Base-by-base conservation (phyloP, 2,113 vertebrate genomes). In the Percina caprodes region DNA sequence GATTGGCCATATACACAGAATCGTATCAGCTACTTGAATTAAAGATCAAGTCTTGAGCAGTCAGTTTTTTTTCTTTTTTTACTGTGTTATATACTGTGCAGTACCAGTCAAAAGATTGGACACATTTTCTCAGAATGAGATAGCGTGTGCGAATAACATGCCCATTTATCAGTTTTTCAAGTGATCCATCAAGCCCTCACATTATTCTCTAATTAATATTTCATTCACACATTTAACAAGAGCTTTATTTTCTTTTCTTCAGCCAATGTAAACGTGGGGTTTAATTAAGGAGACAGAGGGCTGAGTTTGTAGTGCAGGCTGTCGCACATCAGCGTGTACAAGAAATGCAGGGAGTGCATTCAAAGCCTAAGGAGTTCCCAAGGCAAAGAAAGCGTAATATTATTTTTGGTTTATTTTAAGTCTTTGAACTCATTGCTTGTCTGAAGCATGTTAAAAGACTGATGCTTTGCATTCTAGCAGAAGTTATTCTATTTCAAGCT, bases 1-100 rank as follows among this genome's bases (percentile, higher is more conserved):
- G 67, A 80, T 63, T 56, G 58, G 11, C 39, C 39, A 30, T 19
- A 56, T 56, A 83, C 66, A 21, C 61, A 73, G 73, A 72, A 88
- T 21, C 79, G 54, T 69, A 83, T 74, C 70, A 56, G 13, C 69
- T 33, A 5, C 56, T 51, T 65, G 24, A 75, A 67, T 73, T 75
- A 51, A 80, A 83, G 61, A 26, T 39, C 6, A 21, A 33, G 21
- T 74, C 74, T 26, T 30, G 5, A 46, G 58, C 56, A 16, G 23
- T 51, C 30, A 30, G 4, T 65, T 9, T 39, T 39, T 30, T 30
- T 30, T 30, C 3, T 35, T 35, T 35, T 8, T 8, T 8, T 35
- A 39, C 39, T 39, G 9, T 39, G 39, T 39, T 10, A 39, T 39
- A 11, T 42, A 42, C 39, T 42, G 39, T 11, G 9, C 39, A 42